Conservation (phyloP, 1,140 invertebrate genomes). For the Drosophila burlai region DNA sequence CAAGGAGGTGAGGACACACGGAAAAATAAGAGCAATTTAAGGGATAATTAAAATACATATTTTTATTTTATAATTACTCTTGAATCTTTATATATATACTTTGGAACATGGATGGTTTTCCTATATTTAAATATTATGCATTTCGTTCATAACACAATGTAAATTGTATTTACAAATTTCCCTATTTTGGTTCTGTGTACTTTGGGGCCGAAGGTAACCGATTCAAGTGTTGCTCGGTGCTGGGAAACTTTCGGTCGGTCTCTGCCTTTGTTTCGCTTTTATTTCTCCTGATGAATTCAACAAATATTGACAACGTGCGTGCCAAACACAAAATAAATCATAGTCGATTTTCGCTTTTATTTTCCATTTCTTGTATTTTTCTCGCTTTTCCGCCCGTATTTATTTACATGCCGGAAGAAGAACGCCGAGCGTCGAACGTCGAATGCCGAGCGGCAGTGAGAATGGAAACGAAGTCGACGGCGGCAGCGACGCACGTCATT, state of each 20-base stretch:
- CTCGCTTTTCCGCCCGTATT: conserved; percentile 66
- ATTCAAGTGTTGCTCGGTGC: conserved; percentile 43
- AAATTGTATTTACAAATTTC: background rate
- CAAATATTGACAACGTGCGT: conserved; percentile 82
- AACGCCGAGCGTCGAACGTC: conserved; percentile 67
- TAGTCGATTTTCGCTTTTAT: conserved; percentile 75
- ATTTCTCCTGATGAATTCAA: conserved; percentile 74
- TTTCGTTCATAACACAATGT: background rate
- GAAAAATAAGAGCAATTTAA: background rate
- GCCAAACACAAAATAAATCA: conserved; percentile 81
- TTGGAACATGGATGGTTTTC: too few relatives aligned
- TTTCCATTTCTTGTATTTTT: conserved; percentile 60
- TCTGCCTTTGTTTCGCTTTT: conserved; percentile 42
- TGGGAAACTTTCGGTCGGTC: conserved; percentile 9
- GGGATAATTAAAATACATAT: background rate
- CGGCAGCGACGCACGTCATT: conserved; percentile 70
- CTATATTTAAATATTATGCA: background rate
- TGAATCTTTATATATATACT: too few relatives aligned
- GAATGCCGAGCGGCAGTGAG: conserved; percentile 43
- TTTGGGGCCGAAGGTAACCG: conserved; percentile 1
- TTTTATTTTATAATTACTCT: too few relatives aligned
- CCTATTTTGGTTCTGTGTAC: background rate
- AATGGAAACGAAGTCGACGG: conserved; percentile 32
- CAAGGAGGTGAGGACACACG: conserved; percentile 10
- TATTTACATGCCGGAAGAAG: conserved; percentile 83